Evolutionary conservation across 2,797 vertebrate species (phyloP), one percentile per base, ranked within the genome.

Genomic region (Selene dorsalis): DNA sequence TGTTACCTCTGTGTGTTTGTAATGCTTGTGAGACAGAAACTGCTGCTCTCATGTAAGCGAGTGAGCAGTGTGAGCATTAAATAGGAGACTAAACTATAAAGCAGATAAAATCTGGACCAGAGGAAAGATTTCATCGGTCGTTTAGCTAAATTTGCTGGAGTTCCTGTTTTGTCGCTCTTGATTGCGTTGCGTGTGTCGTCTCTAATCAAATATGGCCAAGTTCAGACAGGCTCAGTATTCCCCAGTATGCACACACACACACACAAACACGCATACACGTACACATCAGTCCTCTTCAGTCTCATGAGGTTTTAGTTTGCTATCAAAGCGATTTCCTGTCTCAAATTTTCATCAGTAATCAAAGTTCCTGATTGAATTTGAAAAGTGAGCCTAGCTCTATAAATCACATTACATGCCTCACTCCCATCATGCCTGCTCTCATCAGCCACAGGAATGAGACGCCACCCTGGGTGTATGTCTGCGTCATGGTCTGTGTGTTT

Each of bases 291-390:
- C 79, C 79, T 82, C 76, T 77, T 85, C 65, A 86, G 84, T 91
- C 91, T 92, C 86, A 83, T 83, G 89, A 93, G 92, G 92, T 92
- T 94, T 93, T 86, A 89, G 89, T 93, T 93, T 91, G 91, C 93
- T 93, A 93, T 94, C 92, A 93, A 93, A 93, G 91, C 74, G 87
- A 92, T 94, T 95, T 94, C 93, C 93, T 92, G 91, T 93, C 89
- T 93, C 90, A 93, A 92, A 93, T 93, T 93, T 93, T 93, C 90
- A 93, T 94, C 91, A 93, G 93, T 90, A 92, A 94, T 95, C 93
- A 94, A 93, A 93, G 93, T 93, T 94, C 93, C 91, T 94, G 89
- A 93, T 95, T 95, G 90, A 93, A 94, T 94, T 93, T 93, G 89
- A 93, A 93, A 93, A 94, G 90, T 92, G 92, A 94, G 90, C 87